Evolutionary conservation across 2,888 invertebrate species (phyloP).

Genomic region (Orthosia incerta): DNA sequence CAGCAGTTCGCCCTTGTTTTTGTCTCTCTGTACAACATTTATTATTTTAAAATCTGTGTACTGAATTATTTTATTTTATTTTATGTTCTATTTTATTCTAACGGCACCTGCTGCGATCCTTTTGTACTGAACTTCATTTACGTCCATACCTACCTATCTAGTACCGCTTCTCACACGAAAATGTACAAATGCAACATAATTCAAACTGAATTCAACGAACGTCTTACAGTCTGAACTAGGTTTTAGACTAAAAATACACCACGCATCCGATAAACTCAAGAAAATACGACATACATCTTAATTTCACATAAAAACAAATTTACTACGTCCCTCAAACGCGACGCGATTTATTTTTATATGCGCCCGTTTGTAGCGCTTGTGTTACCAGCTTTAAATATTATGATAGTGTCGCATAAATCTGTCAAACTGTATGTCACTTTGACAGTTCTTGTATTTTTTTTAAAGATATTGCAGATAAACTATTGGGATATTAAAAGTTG

Average conservation of each 20-base stretch:
- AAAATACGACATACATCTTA: conserved; percentile 87
- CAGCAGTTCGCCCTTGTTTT: too few relatives aligned
- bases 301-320: conserved; percentile 88
- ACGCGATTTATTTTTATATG: conserved; percentile 82
- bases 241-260: conserved; percentile 69
- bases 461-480: background rate
- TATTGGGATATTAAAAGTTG: conserved; percentile 32
- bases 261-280: conserved; percentile 79
- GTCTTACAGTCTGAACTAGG: conserved; percentile 43
- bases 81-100: too few relatives aligned
- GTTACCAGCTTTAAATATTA: conserved; percentile 85
- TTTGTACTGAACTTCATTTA: too few relatives aligned
- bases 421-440: conserved; percentile 68
- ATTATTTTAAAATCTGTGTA: too few relatives aligned
- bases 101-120: too few relatives aligned
- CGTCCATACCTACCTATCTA: background rate
- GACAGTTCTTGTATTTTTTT: conserved; percentile 41
- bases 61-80: too few relatives aligned
- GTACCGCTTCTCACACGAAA: background rate
- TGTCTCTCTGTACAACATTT: too few relatives aligned
- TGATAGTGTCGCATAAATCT: conserved; percentile 85
- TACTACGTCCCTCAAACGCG: conserved; percentile 77
- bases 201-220: background rate
- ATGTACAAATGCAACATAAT: conserved; percentile 4
- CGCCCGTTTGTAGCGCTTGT: conserved; percentile 78